phyloP scores from a whole-genome alignment of 1,140 invertebrate genomes.

The Drosophila kohkoa region DNA sequence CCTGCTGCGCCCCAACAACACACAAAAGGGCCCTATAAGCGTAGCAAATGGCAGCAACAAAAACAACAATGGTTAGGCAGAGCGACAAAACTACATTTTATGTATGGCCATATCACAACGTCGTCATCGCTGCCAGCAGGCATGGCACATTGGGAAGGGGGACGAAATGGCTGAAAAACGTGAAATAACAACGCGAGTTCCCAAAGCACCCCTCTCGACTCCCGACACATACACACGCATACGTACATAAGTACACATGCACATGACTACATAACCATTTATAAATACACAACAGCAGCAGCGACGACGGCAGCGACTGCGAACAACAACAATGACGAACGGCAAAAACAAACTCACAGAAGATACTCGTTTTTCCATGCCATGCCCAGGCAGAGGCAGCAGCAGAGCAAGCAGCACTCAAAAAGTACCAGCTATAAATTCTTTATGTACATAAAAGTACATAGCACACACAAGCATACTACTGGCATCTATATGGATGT shows the following conservation, averaged over 20 bases:
- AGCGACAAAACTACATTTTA: conserved; percentile 76
- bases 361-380: conserved; percentile 78
- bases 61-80: conserved; percentile 38
- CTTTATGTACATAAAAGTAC: conserved; percentile 74
- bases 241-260: conserved; percentile 32
- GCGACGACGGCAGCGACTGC: conserved; percentile 11
- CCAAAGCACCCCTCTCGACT: conserved; percentile 59
- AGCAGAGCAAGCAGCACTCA: conserved; percentile 17
- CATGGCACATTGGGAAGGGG: neutral
- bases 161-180: conserved; percentile 41
- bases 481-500: conserved; percentile 9
- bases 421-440: conserved; percentile 81
- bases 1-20: conserved; percentile 77
- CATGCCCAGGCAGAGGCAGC: conserved; percentile 59
- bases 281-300: conserved; percentile 62
- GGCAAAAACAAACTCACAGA: conserved; percentile 55
- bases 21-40: conserved; percentile 46
- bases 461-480: conserved; percentile 44
- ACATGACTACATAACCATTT: conserved; percentile 77
- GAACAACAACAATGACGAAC: conserved; percentile 54
- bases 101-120: conserved; percentile 64
- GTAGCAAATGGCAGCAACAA: conserved; percentile 38
- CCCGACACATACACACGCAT: conserved; percentile 42
- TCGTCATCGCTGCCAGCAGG: conserved; percentile 43
- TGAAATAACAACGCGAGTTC: conserved; percentile 70